Evolutionary conservation across 2,797 vertebrate genomes (phyloP).

Genomic region (Salmo trutta): DNA sequence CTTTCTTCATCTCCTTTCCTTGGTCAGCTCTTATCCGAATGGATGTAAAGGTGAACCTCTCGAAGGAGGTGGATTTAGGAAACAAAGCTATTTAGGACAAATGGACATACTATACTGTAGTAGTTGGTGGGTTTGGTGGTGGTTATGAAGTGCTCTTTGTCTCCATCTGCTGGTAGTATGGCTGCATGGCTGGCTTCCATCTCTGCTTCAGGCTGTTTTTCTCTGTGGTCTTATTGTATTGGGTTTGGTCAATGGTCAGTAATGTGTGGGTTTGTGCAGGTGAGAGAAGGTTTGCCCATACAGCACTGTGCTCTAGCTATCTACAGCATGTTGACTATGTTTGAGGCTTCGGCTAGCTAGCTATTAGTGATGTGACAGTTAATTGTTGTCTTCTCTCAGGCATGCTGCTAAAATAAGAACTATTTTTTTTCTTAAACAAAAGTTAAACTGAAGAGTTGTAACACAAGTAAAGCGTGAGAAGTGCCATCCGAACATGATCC

Average conservation of each 20-base stretch:
- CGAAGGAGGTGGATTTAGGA: not conserved
- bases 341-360: conserved; percentile 59
- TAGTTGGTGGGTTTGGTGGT: not conserved
- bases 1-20: conserved; percentile 52
- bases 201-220: conserved; percentile 13
- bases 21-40: not conserved
- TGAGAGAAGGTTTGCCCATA: conserved; percentile 20
- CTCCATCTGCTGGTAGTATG: conserved; percentile 14
- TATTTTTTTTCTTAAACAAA: not conserved
- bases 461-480: conserved; percentile 37
- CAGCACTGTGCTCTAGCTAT: conserved; percentile 40
- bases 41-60: not conserved
- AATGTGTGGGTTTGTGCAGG: not conserved
- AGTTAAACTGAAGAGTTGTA: conserved; percentile 41
- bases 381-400: conserved; percentile 57
- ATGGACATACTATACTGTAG: not conserved
- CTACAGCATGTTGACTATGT: conserved; percentile 60
- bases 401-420: conserved; percentile 59
- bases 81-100: not conserved
- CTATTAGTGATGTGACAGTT: conserved; percentile 58
- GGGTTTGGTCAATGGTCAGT: conserved; percentile 9
- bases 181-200: conserved; percentile 29
- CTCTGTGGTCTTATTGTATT: conserved; percentile 25
- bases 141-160: conserved; percentile 18
- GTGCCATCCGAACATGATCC: conserved; percentile 47